Evolutionary conservation across 2,888 invertebrate species (phyloP).

Genomic region (Morinoia aosen): DNA sequence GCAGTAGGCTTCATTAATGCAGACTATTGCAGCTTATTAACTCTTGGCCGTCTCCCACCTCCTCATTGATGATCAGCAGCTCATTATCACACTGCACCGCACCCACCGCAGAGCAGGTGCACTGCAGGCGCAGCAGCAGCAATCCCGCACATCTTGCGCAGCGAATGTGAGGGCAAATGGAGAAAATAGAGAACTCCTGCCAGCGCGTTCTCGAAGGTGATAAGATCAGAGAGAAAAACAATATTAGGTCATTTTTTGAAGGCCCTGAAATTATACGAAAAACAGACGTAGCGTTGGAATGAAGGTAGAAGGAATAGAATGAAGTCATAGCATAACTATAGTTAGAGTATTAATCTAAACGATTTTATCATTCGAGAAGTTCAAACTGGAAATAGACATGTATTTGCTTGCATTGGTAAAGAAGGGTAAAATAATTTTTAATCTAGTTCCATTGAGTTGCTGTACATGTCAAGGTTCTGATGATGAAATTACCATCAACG

Average conservation of each 20-base stretch:
- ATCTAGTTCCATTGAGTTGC: background rate
- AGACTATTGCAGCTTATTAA: slow-evolving; percentile 51
- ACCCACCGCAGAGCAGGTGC: background rate
- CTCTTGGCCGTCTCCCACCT: background rate
- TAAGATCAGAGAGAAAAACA: background rate
- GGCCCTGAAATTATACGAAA: background rate
- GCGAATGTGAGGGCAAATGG: background rate
- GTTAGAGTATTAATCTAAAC: background rate
- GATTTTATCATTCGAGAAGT: background rate
- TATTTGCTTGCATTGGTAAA: background rate
- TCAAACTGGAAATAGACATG: background rate
- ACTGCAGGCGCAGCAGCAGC: background rate
- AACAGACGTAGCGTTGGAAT: background rate
- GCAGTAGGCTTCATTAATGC: slow-evolving; percentile 41
- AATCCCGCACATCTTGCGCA: background rate
- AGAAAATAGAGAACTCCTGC: background rate
- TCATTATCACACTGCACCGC: slow-evolving; percentile 13
- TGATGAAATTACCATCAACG: too few relatives aligned
- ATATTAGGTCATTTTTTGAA: background rate
- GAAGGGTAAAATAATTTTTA: background rate
- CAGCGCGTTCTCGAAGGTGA: background rate
- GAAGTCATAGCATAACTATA: too few relatives aligned
- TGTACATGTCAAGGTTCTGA: too few relatives aligned
- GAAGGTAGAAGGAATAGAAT: too few relatives aligned
- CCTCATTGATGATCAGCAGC: slow-evolving; percentile 44